Conservation (phyloP, 1,140 invertebrate genomes). For the Drosophila pseudoananassae region DNA sequence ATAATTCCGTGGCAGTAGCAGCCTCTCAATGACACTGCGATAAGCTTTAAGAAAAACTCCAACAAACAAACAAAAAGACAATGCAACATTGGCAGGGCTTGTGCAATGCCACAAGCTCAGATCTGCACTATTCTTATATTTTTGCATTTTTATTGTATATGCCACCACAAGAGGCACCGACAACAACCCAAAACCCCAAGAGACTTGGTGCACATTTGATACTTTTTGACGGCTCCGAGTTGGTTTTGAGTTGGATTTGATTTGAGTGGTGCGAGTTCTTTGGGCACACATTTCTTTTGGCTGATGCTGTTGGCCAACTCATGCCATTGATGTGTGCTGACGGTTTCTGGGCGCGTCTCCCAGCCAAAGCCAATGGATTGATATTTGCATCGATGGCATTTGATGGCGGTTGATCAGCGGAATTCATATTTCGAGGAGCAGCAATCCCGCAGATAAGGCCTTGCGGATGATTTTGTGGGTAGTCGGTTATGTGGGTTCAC, state of each 20-base stretch:
- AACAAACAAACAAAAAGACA: constrained; percentile 38
- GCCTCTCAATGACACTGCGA: constrained; percentile 45
- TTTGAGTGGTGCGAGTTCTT: constrained; percentile 30
- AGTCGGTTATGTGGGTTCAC: constrained; percentile 20
- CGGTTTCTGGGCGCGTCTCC: constrained; percentile 71
- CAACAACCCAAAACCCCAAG: constrained; percentile 25
- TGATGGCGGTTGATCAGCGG: constrained; percentile 42
- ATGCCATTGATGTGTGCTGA: constrained; percentile 62
- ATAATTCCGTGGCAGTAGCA: constrained; percentile 51
- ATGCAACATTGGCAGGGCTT: constrained; percentile 47
- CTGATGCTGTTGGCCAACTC: constrained; percentile 35
- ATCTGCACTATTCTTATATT: constrained; percentile 54
- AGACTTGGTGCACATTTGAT: constrained; percentile 33
- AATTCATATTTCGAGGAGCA: constrained; percentile 60
- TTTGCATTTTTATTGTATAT: constrained; percentile 45
- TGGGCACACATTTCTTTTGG: constrained; percentile 43
- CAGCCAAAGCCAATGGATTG: constrained; percentile 29
- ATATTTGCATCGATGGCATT: constrained; percentile 69
- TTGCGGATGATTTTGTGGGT: constrained; percentile 18
- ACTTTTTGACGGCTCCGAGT: constrained; percentile 35
- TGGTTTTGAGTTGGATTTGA: constrained; percentile 34
- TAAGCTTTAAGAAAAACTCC: constrained; percentile 43
- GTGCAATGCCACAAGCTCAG: constrained; percentile 61
- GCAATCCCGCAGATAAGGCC: constrained; percentile 40
- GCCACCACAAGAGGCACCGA: constrained; percentile 24